phyloP scores from a whole-genome alignment of 53 echinoderm and acorn worm species.

The Arbacia lixula region DNA sequence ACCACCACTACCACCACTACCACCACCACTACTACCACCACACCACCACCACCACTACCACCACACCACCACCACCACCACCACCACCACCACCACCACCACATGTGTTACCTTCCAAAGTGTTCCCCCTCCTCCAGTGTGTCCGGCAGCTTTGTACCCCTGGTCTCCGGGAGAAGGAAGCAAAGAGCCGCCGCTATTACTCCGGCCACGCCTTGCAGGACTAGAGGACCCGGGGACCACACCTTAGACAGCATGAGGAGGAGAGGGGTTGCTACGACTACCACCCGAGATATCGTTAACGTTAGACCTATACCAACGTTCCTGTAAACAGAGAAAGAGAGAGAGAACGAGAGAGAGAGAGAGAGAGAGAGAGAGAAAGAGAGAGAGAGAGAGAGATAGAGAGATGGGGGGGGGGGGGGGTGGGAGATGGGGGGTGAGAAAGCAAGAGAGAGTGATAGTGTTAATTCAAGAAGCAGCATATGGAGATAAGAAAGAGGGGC shows the following conservation, averaged over 20 bases:
- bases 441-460: too few relatives aligned
- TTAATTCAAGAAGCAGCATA: too few relatives aligned
- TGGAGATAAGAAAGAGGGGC: too few relatives aligned
- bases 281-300: slow-evolving; percentile 13
- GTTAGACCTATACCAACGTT: slow-evolving; percentile 14
- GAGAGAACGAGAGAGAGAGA: too few relatives aligned
- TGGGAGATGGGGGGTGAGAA: too few relatives aligned
- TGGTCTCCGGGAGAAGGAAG: slow-evolving; percentile 40
- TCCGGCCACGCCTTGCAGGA: slow-evolving; percentile 6
- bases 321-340: too few relatives aligned
- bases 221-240: slow-evolving; percentile 27
- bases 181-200: background rate
- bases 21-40: background rate
- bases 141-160: slow-evolving; percentile 39
- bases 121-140: slow-evolving; percentile 34
- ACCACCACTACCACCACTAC: background rate
- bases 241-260: slow-evolving; percentile 6
- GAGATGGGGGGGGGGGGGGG: too few relatives aligned
- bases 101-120: slow-evolving; percentile 46
- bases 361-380: too few relatives aligned
- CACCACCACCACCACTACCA: background rate
- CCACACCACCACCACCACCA: background rate
- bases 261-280: slow-evolving; percentile 38
- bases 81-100: background rate
- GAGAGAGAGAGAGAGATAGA: too few relatives aligned